Evolutionary conservation across 2,797 vertebrate genomes (phyloP).

Genomic region (Lophura swinhoii): DNA sequence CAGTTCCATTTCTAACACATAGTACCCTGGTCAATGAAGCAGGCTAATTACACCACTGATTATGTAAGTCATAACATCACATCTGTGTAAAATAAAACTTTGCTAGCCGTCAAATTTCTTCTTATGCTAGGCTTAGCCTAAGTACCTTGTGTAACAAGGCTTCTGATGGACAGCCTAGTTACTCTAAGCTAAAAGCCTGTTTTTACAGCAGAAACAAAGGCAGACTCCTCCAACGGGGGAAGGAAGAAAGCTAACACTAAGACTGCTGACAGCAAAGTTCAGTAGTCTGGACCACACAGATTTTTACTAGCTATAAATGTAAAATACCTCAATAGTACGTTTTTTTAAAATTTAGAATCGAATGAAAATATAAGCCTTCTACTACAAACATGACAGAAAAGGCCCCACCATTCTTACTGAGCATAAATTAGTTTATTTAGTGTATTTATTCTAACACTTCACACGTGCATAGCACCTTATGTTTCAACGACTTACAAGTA

Average conservation of each 20-base stretch:
- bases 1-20: neutral
- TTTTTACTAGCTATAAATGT: neutral
- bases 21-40: neutral
- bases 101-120: neutral
- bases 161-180: neutral
- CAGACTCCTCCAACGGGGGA: neutral
- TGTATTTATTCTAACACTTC: neutral
- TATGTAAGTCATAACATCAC: neutral
- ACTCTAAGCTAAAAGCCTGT: neutral
- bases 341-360: neutral
- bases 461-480: neutral
- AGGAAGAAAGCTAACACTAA: neutral
- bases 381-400: neutral
- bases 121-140: neutral
- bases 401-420: neutral
- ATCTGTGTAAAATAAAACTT: neutral
- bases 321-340: neutral
- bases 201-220: neutral
- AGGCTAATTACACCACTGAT: neutral
- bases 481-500: neutral
- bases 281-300: neutral
- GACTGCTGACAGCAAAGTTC: neutral
- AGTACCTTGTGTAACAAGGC: constrained; percentile 29
- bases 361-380: neutral
- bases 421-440: neutral